These are phyloP conservation scores for Daboia siamensis DNA, from an alignment of 2,113 vertebrate species.

Conservation along the genomic window DNA sequence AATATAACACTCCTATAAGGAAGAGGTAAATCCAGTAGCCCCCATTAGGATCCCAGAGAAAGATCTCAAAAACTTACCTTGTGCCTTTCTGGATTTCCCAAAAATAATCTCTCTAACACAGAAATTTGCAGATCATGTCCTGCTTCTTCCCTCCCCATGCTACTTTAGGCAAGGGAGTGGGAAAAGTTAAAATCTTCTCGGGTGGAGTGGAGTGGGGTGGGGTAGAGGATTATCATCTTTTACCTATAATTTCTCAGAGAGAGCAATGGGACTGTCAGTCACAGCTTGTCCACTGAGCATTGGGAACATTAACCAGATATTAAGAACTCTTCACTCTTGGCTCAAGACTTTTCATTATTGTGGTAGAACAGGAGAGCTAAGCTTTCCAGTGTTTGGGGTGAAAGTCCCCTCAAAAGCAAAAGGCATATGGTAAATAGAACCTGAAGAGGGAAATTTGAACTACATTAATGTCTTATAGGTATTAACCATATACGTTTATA, in stretches of 20 bases:
- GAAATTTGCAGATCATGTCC: background rate
- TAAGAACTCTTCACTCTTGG: background rate
- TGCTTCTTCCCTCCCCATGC: background rate
- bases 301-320: background rate
- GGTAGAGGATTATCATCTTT: background rate
- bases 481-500: background rate
- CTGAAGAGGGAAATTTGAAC: background rate
- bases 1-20: background rate
- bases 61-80: background rate
- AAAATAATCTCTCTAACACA: background rate
- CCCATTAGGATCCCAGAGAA: background rate
- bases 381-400: background rate
- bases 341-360: background rate
- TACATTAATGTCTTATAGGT: background rate
- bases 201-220: background rate
- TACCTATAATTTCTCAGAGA: background rate
- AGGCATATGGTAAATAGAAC: background rate
- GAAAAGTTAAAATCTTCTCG: background rate
- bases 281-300: background rate
- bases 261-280: background rate
- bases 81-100: background rate
- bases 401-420: background rate
- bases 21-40: background rate
- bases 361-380: background rate
- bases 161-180: background rate